phyloP scores from a whole-genome alignment of 2,797 vertebrate species.

The Acanthopagrus latus region DNA sequence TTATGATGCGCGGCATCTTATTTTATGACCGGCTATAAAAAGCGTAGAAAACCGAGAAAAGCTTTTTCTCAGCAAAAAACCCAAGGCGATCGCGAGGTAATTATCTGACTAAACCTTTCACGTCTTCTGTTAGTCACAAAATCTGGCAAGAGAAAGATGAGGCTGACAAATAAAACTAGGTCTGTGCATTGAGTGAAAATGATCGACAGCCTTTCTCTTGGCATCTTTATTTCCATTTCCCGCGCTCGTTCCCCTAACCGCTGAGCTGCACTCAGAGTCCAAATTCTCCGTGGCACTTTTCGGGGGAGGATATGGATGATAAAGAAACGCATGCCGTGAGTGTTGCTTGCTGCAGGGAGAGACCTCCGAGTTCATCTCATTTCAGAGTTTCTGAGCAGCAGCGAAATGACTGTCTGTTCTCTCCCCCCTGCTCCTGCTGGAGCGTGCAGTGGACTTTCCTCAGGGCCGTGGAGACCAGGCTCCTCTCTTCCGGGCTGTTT shows the following conservation, averaged over 20 bases:
- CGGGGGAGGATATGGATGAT: constrained; percentile 71
- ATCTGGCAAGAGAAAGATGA: constrained; percentile 57
- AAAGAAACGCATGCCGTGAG: constrained; percentile 68
- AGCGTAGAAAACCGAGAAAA: constrained; percentile 68
- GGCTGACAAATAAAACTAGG: constrained; percentile 77
- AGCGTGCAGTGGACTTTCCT: constrained; percentile 68
- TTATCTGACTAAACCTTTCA: constrained; percentile 81
- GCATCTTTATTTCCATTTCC: constrained; percentile 70
- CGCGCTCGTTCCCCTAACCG: constrained; percentile 62
- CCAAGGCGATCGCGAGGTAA: constrained; percentile 70
- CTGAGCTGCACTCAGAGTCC: constrained; percentile 70
- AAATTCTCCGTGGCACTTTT: constrained; percentile 76
- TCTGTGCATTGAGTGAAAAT: constrained; percentile 72
- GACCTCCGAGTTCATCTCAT: constrained; percentile 81
- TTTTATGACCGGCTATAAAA: constrained; percentile 79
- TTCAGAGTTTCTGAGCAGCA: constrained; percentile 77
- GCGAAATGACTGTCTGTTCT: constrained; percentile 68
- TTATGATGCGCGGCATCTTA: constrained; percentile 70
- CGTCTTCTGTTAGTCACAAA: constrained; percentile 69
- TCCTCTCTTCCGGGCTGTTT: constrained; percentile 70
- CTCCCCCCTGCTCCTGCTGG: constrained; percentile 56
- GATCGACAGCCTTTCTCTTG: constrained; percentile 74
- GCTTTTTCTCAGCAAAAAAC: constrained; percentile 80
- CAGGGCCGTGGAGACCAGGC: constrained; percentile 61
- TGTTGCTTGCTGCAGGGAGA: constrained; percentile 68